Evolutionary conservation across 2,113 vertebrate species (phyloP).

Genomic region (Castor canadensis): DNA sequence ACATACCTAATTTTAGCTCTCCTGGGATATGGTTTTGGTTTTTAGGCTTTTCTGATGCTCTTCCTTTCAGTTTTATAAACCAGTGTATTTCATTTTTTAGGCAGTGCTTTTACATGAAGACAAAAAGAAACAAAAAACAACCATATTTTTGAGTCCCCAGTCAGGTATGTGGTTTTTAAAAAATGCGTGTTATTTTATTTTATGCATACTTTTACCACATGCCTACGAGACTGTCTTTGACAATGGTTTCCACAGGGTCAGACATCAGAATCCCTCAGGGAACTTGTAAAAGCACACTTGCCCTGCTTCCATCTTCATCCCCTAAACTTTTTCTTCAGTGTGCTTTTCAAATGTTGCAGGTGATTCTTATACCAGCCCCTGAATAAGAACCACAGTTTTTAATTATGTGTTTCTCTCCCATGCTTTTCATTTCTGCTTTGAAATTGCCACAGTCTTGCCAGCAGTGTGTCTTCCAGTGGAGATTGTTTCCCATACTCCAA

Average conservation of each 20-base stretch:
- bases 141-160: slow-evolving; percentile 91
- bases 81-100: slow-evolving; percentile 82
- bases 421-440: slow-evolving; percentile 30
- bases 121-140: slow-evolving; percentile 90
- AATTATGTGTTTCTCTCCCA: neutral
- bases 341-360: neutral
- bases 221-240: slow-evolving; percentile 48
- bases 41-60: slow-evolving; percentile 53
- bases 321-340: neutral
- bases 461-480: neutral
- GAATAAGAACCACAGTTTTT: neutral
- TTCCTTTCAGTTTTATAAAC: slow-evolving; percentile 66
- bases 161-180: slow-evolving; percentile 87
- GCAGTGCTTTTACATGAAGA: slow-evolving; percentile 87
- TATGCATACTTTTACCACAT: slow-evolving; percentile 63
- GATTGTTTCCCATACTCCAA: neutral
- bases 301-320: neutral
- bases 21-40: slow-evolving; percentile 33
- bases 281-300: neutral
- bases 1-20: slow-evolving; percentile 6
- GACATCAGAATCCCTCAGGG: slow-evolving; percentile 11
- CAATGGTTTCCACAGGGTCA: neutral
- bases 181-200: slow-evolving; percentile 58
- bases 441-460: neutral
- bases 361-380: neutral